A percentile compares a stretch with the other conserved stretches of the same genome.
Conservation (phyloP, 2,888 invertebrate species). For the Acronicta leporina region DNA sequence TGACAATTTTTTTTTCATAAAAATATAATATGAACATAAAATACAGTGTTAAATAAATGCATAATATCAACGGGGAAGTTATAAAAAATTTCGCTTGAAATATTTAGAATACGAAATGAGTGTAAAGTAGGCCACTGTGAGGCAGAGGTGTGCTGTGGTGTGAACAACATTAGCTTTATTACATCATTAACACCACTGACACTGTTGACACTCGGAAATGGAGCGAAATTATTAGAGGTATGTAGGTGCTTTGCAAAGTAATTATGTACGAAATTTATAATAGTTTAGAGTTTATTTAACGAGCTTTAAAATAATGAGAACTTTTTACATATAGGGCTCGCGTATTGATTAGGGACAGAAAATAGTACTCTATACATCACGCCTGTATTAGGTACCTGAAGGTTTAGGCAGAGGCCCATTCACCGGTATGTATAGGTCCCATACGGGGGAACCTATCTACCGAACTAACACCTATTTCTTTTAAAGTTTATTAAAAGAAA, state of each 20-base stretch:
- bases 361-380: too few relatives aligned
- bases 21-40: neutral
- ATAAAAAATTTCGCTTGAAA: constrained; percentile 15
- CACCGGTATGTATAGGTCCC: too few relatives aligned
- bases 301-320: too few relatives aligned
- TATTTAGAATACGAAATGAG: constrained; percentile 20
- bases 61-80: constrained; percentile 29
- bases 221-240: constrained; percentile 29
- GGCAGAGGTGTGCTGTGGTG: constrained; percentile 22
- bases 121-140: constrained; percentile 27
- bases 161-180: constrained; percentile 41
- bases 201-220: constrained; percentile 37
- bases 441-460: too few relatives aligned
- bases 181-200: constrained; percentile 28
- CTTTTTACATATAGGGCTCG: too few relatives aligned
- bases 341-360: too few relatives aligned
- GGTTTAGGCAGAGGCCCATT: too few relatives aligned
- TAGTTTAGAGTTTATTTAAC: neutral
- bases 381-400: too few relatives aligned
- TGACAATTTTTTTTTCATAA: neutral
- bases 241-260: constrained; percentile 4
- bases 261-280: constrained; percentile 6
- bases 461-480: too few relatives aligned
- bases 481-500: too few relatives aligned
- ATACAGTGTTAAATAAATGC: constrained; percentile 2